A percentile compares a stretch with the other conserved stretches of the same genome.
These are phyloP conservation scores for Zaprionus vittiger DNA, from an alignment of 1,140 invertebrate genomes.

Conservation along the genomic window DNA sequence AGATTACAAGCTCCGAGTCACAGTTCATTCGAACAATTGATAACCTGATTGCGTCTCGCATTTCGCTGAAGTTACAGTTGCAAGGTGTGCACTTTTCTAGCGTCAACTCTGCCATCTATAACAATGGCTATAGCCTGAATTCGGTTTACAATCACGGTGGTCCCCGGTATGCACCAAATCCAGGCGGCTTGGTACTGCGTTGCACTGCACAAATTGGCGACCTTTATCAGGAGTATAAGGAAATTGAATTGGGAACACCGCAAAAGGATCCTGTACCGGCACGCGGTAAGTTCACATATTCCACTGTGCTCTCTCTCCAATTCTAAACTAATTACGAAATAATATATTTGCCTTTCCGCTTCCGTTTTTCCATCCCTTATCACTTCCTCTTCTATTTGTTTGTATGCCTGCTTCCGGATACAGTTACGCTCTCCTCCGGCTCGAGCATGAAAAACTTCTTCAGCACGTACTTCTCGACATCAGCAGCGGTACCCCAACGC, in stretches of 20 bases:
- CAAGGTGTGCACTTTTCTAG: conserved; percentile 79
- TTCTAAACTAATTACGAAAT: conserved; percentile 47
- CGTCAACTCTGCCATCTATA: conserved; percentile 63
- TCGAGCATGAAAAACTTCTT: conserved; percentile 77
- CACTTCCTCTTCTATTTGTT: conserved; percentile 14
- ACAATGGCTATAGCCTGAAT: conserved; percentile 50
- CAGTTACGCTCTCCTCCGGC: conserved; percentile 79
- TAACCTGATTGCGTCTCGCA: conserved; percentile 78
- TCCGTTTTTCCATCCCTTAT: conserved; percentile 44
- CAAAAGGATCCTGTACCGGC: conserved; percentile 86
- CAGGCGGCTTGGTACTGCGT: conserved; percentile 84
- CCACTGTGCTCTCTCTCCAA: neutral
- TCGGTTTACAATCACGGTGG: conserved; percentile 60
- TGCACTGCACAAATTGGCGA: conserved; percentile 85
- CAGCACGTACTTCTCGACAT: conserved; percentile 69
- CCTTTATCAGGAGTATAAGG: conserved; percentile 85
- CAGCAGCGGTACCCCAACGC: conserved; percentile 52
- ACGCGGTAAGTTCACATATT: conserved; percentile 83
- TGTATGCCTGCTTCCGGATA: conserved; percentile 37
- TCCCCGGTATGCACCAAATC: conserved; percentile 56
- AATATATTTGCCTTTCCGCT: conserved; percentile 63
- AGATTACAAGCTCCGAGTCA: conserved; percentile 71
- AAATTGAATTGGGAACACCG: conserved; percentile 85
- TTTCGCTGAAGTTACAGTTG: conserved; percentile 80
- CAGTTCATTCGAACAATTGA: conserved; percentile 80